Base-by-base conservation (phyloP, 1,140 invertebrate genomes). In the Lysiphlebus fabarum region DNA sequence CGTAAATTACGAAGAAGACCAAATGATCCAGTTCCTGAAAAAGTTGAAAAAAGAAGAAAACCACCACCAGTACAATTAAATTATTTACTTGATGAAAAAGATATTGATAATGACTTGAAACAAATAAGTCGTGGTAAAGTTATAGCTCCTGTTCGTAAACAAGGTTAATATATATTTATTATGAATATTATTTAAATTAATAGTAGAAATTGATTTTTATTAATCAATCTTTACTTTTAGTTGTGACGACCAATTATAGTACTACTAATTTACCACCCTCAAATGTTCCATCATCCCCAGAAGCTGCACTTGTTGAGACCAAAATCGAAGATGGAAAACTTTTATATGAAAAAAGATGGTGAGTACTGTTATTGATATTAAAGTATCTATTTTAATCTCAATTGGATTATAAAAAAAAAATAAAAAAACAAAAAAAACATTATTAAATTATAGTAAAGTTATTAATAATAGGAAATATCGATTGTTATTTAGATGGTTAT, bases 261-360 rank as follows among this genome's bases (percentile, higher is more conserved):
- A 36, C 71, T 14, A 69, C 73, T 45, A 78, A 72, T 70, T 53
- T 80, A 67, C 53, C 77, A 73, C 70, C 70, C 65, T 69, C 76
- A 63, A 72, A 70, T 62, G 70, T 71, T 59, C 66, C 67, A 56
- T 67, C 70, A 26, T 43, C 79, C 40, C 65, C 64, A 43, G 80
- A 83, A 56, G 64, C 75, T 5, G 71, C 83, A 55, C 73, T 84
- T 34, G 82, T 85, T 36, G 93, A 95, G 69, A 91, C 90, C 11
- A 85, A 88, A 67, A 94, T 97, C 67, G 94, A 96, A 80, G 93
- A 96, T 82, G 94, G 95, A 54, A 95, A 96, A 82, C 79, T 98
- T 47, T 83, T 92, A 67, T 97, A 93, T 81, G 94, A 98, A 78
- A 87, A 92, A 67, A 84, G 92, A 77, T 98, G 94, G 95, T 89